Percentiles rank a stretch among this genome's conserved stretches.
Conservation (phyloP, 2,797 vertebrate genomes). For the Phyllotis vaccarum region DNA sequence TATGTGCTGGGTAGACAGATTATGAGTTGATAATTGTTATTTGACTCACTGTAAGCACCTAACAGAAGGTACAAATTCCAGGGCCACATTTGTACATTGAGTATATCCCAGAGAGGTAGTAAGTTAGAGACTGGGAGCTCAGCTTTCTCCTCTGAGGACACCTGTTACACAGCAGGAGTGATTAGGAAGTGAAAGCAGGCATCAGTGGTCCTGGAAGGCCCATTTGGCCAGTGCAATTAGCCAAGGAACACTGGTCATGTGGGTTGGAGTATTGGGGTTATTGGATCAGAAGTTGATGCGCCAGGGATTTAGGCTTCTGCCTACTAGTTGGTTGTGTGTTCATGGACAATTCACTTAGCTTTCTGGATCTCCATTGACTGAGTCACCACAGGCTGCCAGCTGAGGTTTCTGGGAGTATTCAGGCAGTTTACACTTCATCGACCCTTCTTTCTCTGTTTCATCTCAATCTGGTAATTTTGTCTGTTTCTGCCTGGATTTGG, state of each 20-base stretch:
- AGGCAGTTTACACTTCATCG: no score
- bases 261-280: not conserved
- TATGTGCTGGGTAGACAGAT: constrained; percentile 23
- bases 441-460: not conserved
- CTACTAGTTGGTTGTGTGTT: not conserved
- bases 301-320: not conserved
- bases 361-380: not conserved
- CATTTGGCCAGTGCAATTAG: fast-evolving
- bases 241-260: not conserved
- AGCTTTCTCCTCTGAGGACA: not conserved
- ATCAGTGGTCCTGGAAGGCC: not conserved
- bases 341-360: not conserved
- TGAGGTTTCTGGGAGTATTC: not conserved
- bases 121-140: not conserved
- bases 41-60: constrained; percentile 53
- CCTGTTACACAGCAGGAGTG: not conserved
- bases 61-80: constrained; percentile 14
- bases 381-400: not conserved
- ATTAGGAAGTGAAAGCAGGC: not conserved
- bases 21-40: constrained; percentile 19
- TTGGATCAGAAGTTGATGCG: not conserved
- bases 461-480: not conserved
- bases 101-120: not conserved
- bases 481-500: not conserved
- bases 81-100: constrained; percentile 12